Base-by-base conservation (phyloP, 2,797 vertebrate genomes). In the Rhabdophis nuchalis region DNA sequence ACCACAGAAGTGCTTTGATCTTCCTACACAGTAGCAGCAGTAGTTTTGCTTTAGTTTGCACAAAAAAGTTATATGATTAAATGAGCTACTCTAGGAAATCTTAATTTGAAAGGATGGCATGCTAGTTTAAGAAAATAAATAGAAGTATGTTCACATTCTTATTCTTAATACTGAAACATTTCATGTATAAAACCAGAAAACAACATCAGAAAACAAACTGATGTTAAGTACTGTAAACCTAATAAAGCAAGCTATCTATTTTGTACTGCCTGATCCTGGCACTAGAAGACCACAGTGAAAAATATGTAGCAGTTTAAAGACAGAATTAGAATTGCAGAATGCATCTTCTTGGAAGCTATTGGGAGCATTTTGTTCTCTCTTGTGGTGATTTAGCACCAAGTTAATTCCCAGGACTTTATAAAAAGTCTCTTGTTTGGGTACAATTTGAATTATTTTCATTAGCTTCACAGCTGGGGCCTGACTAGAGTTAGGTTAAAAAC, bases 401-500 rank as follows among this genome's bases (percentile, higher is more conserved):
- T 93, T 96, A 95, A 92, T 96, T 97, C 96, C 95, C 97, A 95
- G 93, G 95, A 94, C 95, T 97, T 95, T 95, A 91, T 95, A 91
- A 94, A 29, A 97, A 96, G 96, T 96, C 93, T 94, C 95, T 96
- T 97, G 96, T 97, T 98, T 97, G 96, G 95, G 96, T 97, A 96
- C 97, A 97, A 96, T 95, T 96, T 97, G 95, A 97, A 97, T 97
- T 98, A 97, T 98, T 98, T 98, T 98, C 97, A 97, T 97, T 98
- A 97, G 96, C 95, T 95, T 95, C 95, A 96, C 97, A 98, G 97
- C 96, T 97, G 97, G 97, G 96, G 96, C 96, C 95, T 96, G 95
- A 97, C 95, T 96, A 97, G 96, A 97, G 91, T 96, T 95, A 94
- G 93, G 92, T 94, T 96, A 94, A 97, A 98, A 95, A 96, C 95